These are phyloP conservation scores for Lepidochitona cinerea DNA, from an alignment of 2,888 invertebrate species.

Conservation along the genomic window DNA sequence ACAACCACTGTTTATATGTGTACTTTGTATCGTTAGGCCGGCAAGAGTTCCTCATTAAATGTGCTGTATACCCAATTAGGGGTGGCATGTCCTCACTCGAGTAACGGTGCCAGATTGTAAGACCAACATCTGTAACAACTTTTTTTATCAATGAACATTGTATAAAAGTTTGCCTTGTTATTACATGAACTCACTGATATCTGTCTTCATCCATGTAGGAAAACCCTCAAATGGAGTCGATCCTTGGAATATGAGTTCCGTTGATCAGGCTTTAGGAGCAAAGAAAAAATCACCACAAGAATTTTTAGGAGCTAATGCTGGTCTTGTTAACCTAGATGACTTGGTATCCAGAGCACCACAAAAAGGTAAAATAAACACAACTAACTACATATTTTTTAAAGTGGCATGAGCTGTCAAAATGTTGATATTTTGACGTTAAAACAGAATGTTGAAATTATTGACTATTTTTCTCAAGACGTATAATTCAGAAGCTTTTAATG, in stretches of 20 bases:
- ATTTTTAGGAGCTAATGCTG: slow-evolving; percentile 97
- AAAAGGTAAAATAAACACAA: too few species aligned
- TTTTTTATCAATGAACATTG: too few species aligned
- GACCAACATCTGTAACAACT: slow-evolving; percentile 91
- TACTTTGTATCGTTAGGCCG: slow-evolving; percentile 94
- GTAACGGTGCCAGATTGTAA: slow-evolving; percentile 94
- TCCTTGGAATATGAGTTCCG: slow-evolving; percentile 52
- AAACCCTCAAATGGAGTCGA: slow-evolving; percentile 33
- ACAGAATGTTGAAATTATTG: too few species aligned
- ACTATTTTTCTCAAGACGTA: too few species aligned
- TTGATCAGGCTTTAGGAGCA: slow-evolving; percentile 35
- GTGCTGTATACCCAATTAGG: slow-evolving; percentile 95
- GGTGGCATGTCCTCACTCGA: slow-evolving; percentile 76
- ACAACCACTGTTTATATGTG: too few species aligned
- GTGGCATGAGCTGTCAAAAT: too few species aligned
- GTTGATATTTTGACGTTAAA: too few species aligned
- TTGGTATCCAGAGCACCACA: slow-evolving; percentile 76
- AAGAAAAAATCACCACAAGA: slow-evolving; percentile 88
- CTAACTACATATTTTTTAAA: too few species aligned
- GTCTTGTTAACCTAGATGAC: slow-evolving; percentile 97
- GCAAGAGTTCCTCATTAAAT: slow-evolving; percentile 95
- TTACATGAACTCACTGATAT: too few species aligned
- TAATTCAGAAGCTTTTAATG: too few species aligned
- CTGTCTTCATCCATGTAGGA: too few species aligned
- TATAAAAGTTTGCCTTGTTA: too few species aligned